phyloP scores from a whole-genome alignment of 1,140 invertebrate species.

The Cardiocondyla obscurior region DNA sequence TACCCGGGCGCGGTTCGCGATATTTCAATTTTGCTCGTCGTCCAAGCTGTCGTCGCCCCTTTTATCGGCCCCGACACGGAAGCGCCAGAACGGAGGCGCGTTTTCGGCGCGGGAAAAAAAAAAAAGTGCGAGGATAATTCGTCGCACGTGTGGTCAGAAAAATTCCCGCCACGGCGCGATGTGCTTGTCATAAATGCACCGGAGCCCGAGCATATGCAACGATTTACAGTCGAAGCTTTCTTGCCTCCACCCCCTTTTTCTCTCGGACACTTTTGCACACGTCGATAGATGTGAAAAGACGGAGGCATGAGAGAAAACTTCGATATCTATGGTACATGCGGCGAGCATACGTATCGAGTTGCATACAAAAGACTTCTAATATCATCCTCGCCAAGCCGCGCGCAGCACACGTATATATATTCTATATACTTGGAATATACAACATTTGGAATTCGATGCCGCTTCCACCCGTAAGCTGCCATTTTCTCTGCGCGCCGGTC shows the following conservation, averaged over 20 bases:
- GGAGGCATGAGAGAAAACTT: slow-evolving; percentile 40
- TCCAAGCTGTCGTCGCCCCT: slow-evolving; percentile 75
- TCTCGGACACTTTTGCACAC: neutral
- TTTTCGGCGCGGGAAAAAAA: slow-evolving; percentile 52
- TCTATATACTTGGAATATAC: neutral
- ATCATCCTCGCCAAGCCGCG: slow-evolving; percentile 62
- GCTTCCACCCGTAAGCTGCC: slow-evolving; percentile 34
- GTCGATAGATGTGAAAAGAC: slow-evolving; percentile 23
- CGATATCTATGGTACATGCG: slow-evolving; percentile 43
- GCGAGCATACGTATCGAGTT: slow-evolving; percentile 58
- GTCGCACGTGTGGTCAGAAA: slow-evolving; percentile 69
- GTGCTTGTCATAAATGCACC: slow-evolving; percentile 40
- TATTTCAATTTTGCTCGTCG: slow-evolving; percentile 77
- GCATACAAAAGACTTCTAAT: slow-evolving; percentile 77
- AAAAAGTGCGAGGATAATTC: slow-evolving; percentile 54
- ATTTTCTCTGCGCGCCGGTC: slow-evolving; percentile 44
- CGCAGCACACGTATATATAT: neutral
- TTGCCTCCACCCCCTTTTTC: neutral
- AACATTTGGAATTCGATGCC: slow-evolving; percentile 47
- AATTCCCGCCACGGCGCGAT: slow-evolving; percentile 40
- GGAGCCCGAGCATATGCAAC: slow-evolving; percentile 3
- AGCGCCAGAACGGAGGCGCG: slow-evolving; percentile 53
- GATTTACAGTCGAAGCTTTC: slow-evolving; percentile 54
- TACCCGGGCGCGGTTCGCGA: slow-evolving; percentile 64
- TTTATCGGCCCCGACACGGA: slow-evolving; percentile 43